Evolutionary conservation across 2,888 invertebrate genomes (phyloP), one percentile per base, ranked within the genome.

Genomic region (Pyrrhia umbra): DNA sequence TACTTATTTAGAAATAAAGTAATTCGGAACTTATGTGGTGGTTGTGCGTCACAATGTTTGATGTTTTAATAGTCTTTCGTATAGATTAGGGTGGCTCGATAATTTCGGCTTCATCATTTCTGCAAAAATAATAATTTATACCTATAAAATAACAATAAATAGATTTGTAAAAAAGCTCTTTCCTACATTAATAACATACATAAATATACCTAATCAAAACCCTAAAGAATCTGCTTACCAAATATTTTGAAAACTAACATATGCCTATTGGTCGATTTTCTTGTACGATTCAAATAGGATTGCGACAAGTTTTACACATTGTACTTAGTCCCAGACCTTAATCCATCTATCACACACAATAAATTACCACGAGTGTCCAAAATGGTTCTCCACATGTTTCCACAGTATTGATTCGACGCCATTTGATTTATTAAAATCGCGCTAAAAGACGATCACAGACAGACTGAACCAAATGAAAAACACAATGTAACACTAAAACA

Each of bases 31-130:
- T 81, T 84, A 79, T 84, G 81, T 46, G 43, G 60, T 60, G 65
- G 62, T 80, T 91, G 86, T 92, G 88, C 91, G 94, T 94, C 94
- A 93, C 92, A 95, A 94, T 80, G 88, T 83, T 81, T 84, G 84
- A 78, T 88, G 86, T 87, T 91, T 92, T 88, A 87, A 87, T 79
- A 85, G 83, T 83, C 82, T 88, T 88, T 89, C 86, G 85, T 86
- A 86, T 80, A 88, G 86, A 83, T 87, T 86, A 83, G 84, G 87
- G 75, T 82, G 83, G 82, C 80, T 87, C 69, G 83, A 74, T 85
- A 87, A 83, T 83, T 90, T 92, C 82, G 90, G 90, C 90, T 93
- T 93, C 93, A 92, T 89, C 89, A 94, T 95, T 90, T 91, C 94
- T 94, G 94, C 64, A 93, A 82, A 73, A 75, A 81, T 79, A 70